phyloP scores from a whole-genome alignment of 2,888 invertebrate species.

The Scaptomyza parva region DNA sequence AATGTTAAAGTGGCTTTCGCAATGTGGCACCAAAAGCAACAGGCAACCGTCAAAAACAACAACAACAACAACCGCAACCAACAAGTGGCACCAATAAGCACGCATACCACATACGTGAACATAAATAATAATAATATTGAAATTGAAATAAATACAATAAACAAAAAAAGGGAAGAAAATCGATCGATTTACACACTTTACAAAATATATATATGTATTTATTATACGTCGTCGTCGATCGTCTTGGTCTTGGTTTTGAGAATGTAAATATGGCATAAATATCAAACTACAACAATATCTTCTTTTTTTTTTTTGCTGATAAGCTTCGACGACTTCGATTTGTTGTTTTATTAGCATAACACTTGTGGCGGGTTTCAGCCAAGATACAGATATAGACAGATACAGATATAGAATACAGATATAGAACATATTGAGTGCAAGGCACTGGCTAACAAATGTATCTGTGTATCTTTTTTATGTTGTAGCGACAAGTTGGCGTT shows the following conservation, averaged over 20 bases:
- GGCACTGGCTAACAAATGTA: conserved; percentile 10
- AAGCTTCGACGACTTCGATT: conserved; percentile 64
- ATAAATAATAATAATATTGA: conserved; percentile 67
- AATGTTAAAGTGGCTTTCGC: conserved; percentile 57
- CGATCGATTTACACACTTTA: conserved; percentile 76
- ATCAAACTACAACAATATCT: conserved; percentile 31
- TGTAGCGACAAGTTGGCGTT: conserved; percentile 54
- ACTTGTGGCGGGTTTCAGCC: conserved; percentile 65
- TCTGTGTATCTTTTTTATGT: conserved; percentile 20
- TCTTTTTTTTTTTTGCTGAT: no score
- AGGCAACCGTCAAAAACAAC: conserved; percentile 25
- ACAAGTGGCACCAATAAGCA: conserved; percentile 35
- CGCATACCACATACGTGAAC: not conserved
- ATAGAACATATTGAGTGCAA: conserved; percentile 49
- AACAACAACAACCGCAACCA: conserved; percentile 24
- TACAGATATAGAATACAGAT: conserved; percentile 39
- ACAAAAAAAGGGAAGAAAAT: conserved; percentile 39
- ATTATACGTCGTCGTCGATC: conserved; percentile 21
- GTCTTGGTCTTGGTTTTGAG: conserved; percentile 31
- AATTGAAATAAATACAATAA: conserved; percentile 77
- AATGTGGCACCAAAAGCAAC: conserved; percentile 46
- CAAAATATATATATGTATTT: conserved; percentile 32
- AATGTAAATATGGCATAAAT: conserved; percentile 64
- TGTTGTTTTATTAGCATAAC: conserved; percentile 82
- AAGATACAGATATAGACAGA: conserved; percentile 8